Evolutionary conservation across 2,888 invertebrate genomes (phyloP).

Genomic region (Scaeva pyrastri): DNA sequence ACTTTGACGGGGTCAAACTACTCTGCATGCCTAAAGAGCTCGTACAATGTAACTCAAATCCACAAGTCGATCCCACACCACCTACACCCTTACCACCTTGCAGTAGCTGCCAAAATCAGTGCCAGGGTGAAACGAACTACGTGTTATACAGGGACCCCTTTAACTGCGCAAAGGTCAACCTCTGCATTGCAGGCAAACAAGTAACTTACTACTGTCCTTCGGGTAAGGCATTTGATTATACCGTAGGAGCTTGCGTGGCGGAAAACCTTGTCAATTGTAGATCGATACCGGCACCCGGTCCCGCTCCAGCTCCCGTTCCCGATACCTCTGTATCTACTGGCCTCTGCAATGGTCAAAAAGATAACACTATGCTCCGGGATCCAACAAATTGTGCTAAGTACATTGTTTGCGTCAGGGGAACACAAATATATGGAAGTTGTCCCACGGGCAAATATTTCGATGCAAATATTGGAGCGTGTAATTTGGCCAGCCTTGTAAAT

Average conservation of each 20-base stretch:
- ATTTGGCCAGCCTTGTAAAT: neutral
- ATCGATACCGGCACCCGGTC: neutral
- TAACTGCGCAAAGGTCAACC: slow-evolving; percentile 6
- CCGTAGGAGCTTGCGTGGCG: neutral
- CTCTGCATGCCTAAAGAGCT: neutral
- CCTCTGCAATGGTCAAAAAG: neutral
- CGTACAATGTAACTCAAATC: neutral
- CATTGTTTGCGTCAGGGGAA: neutral
- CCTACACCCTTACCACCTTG: neutral
- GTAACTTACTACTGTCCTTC: neutral
- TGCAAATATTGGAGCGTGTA: neutral
- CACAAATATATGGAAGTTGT: neutral
- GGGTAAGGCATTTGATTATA: slow-evolving; percentile 6
- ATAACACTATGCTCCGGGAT: neutral
- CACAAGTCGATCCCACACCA: no score
- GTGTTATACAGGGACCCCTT: slow-evolving; percentile 4
- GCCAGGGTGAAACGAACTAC: neutral
- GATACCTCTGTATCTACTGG: neutral
- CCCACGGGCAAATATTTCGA: slow-evolving; percentile 13
- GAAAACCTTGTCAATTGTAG: slow-evolving; percentile 3
- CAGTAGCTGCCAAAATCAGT: neutral
- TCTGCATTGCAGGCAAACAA: neutral
- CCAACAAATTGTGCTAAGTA: neutral
- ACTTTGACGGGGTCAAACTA: neutral
- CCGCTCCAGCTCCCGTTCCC: neutral